A percentile compares a stretch with the other conserved stretches of the same genome.
Conservation (phyloP, 2,797 vertebrate species). For the Geranospiza caerulescens region DNA sequence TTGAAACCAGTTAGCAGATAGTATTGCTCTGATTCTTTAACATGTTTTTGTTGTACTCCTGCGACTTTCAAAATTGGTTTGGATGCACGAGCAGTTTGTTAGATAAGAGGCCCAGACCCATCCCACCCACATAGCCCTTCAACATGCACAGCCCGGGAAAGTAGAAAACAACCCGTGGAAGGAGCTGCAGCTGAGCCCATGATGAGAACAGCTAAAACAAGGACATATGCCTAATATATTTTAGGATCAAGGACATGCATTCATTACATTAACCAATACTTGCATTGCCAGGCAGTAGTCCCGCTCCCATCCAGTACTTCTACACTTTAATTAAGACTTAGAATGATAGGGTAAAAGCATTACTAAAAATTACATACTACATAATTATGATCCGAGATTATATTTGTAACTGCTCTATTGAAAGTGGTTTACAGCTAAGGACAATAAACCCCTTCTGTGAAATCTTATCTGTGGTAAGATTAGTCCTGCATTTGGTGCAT, state of each 20-base stretch:
- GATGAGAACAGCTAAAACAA: not conserved
- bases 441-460: conserved; percentile 12
- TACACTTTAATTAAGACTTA: not conserved
- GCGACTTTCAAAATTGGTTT: not conserved
- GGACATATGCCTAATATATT: not conserved
- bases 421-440: not conserved
- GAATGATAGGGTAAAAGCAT: not conserved
- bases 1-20: not conserved
- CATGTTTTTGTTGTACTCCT: not conserved
- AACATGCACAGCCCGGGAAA: not conserved
- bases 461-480: conserved; percentile 6
- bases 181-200: not conserved
- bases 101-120: not conserved
- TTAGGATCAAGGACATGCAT: not conserved
- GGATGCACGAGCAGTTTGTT: not conserved
- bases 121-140: not conserved
- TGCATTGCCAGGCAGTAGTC: not conserved
- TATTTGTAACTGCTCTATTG: not conserved
- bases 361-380: not conserved
- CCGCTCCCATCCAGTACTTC: not conserved
- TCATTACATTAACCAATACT: not conserved
- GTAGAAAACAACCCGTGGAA: not conserved
- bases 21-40: not conserved
- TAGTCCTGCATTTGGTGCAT: not conserved
- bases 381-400: not conserved